phyloP scores from a whole-genome alignment of 2,113 vertebrate species.

The Cacatua alba region DNA sequence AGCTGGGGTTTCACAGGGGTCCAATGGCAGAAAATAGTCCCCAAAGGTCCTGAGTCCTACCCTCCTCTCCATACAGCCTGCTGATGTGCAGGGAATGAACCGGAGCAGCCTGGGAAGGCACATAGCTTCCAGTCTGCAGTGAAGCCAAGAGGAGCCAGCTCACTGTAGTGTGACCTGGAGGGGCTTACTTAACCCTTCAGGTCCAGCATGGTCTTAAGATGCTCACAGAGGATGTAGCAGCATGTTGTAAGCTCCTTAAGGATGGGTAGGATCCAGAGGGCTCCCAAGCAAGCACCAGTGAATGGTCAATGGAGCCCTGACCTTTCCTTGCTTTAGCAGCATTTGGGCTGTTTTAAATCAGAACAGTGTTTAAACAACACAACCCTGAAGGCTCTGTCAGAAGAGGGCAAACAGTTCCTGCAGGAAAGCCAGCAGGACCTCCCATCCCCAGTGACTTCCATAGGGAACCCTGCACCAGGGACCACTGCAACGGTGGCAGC shows the following conservation, averaged over 20 bases:
- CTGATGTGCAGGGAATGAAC: background rate
- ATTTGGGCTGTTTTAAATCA: background rate
- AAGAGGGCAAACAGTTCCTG: background rate
- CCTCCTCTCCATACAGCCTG: background rate
- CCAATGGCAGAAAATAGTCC: background rate
- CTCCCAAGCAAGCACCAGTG: background rate
- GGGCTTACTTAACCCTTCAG: background rate
- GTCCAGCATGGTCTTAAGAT: background rate
- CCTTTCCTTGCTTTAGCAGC: background rate
- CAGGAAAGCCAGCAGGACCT: background rate
- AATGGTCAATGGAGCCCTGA: background rate
- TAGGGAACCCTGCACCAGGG: background rate
- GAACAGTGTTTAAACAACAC: background rate
- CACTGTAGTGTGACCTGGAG: background rate
- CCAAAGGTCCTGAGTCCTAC: background rate
- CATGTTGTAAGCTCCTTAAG: background rate
- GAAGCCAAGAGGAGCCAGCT: background rate
- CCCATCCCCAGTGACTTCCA: background rate
- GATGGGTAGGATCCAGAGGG: background rate
- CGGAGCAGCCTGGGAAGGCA: background rate
- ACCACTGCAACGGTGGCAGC: background rate
- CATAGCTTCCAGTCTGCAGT: fast-evolving
- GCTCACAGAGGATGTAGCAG: background rate
- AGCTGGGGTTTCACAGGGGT: background rate
- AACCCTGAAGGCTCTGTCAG: background rate